phyloP scores from a whole-genome alignment of 2,797 vertebrate genomes.

The Cossypha polioptera region DNA sequence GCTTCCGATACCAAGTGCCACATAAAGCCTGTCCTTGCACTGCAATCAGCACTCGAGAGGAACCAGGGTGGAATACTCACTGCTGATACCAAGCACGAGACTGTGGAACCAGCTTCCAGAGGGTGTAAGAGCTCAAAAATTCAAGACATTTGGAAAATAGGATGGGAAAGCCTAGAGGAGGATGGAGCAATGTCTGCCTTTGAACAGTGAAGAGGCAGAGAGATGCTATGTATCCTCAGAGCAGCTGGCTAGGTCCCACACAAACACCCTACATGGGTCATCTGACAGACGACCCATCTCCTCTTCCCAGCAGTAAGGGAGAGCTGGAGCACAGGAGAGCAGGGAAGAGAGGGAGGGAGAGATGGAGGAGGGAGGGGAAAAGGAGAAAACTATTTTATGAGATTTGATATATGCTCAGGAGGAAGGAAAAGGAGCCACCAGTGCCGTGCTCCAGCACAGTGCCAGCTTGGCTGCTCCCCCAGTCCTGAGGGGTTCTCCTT shows the following conservation, averaged over 20 bases:
- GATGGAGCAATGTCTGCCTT: not conserved
- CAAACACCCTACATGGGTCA: not conserved
- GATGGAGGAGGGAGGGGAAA: not conserved
- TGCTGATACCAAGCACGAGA: not conserved
- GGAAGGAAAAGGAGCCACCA: rapidly evolving
- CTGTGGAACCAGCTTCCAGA: not conserved
- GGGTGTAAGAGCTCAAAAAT: not conserved
- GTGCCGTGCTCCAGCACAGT: rapidly evolving
- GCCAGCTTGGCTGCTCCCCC: rapidly evolving
- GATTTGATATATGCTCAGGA: not conserved
- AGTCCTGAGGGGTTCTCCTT: not conserved
- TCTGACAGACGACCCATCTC: not conserved
- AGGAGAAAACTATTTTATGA: not conserved
- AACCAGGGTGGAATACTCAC: not conserved
- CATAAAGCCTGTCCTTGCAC: not conserved
- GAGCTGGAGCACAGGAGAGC: not conserved
- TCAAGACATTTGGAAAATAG: not conserved
- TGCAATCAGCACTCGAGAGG: not conserved
- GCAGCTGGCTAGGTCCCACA: not conserved
- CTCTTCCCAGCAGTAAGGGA: not conserved
- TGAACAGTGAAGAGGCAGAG: not conserved
- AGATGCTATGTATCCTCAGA: not conserved
- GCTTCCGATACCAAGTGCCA: not conserved
- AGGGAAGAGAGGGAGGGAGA: not conserved
- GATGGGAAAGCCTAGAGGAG: not conserved